phyloP scores from a whole-genome alignment of 2,113 vertebrate genomes.

The Cisticola juncidis region DNA sequence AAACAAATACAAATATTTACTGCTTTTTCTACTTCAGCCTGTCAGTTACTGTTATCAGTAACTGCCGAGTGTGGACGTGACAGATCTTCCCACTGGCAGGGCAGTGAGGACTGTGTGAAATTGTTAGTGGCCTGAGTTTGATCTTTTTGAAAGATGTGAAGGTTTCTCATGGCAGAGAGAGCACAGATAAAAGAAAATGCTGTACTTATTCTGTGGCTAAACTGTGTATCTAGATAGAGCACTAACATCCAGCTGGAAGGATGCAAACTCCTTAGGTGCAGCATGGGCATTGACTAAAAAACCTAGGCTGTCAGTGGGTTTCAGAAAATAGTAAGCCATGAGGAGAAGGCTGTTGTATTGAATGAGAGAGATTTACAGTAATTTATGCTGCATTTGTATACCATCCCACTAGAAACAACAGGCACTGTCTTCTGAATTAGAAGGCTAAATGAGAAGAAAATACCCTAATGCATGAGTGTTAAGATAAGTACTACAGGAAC shows the following conservation, averaged over 20 bases:
- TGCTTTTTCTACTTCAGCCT: background rate
- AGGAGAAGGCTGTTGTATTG: background rate
- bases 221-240: background rate
- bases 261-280: background rate
- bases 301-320: background rate
- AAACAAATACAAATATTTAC: background rate
- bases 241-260: background rate
- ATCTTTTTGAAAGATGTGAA: background rate
- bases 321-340: background rate
- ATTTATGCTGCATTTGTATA: background rate
- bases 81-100: background rate
- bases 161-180: background rate
- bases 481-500: background rate
- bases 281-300: background rate
- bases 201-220: background rate
- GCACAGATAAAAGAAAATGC: background rate
- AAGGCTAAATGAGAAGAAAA: background rate
- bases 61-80: background rate
- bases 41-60: background rate
- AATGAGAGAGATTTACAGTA: background rate
- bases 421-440: background rate
- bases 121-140: background rate
- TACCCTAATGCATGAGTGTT: background rate
- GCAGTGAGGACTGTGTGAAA: background rate
- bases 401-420: background rate